Evolutionary conservation across 2,113 vertebrate genomes (phyloP).

Genomic region (Varanus komodoensis): DNA sequence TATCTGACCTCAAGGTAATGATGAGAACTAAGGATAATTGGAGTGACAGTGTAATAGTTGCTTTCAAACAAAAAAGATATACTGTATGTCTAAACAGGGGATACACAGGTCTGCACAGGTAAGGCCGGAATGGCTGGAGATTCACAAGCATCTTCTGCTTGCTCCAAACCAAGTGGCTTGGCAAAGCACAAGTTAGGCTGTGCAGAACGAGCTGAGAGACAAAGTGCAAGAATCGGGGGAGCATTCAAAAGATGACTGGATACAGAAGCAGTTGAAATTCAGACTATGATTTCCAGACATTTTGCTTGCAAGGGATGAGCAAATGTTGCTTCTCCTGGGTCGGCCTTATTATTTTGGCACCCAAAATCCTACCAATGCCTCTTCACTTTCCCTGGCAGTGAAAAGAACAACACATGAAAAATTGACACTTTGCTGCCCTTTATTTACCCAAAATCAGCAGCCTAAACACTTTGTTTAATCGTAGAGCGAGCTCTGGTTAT

Average conservation of each 20-base stretch:
- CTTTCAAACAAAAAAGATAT: neutral
- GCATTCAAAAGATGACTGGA: neutral
- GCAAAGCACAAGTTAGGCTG: neutral
- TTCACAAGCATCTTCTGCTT: neutral
- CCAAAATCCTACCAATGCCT: neutral
- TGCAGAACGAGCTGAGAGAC: neutral
- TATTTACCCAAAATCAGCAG: neutral
- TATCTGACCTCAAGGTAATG: neutral
- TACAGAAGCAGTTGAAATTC: neutral
- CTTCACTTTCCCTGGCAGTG: neutral
- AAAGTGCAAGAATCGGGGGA: neutral
- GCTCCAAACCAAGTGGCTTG: neutral
- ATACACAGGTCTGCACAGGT: rapidly evolving
- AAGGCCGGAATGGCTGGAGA: neutral
- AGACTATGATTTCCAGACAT: neutral
- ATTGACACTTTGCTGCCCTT: neutral
- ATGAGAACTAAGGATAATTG: too few relatives aligned
- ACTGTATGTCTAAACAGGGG: neutral
- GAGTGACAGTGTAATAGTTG: neutral
- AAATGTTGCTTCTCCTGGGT: too few relatives aligned
- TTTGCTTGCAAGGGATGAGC: neutral
- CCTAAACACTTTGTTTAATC: neutral
- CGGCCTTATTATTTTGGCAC: neutral
- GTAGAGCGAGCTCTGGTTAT: neutral
- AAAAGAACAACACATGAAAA: neutral